phyloP scores from a whole-genome alignment of 2,113 vertebrate species.

The Condylura cristata region DNA sequence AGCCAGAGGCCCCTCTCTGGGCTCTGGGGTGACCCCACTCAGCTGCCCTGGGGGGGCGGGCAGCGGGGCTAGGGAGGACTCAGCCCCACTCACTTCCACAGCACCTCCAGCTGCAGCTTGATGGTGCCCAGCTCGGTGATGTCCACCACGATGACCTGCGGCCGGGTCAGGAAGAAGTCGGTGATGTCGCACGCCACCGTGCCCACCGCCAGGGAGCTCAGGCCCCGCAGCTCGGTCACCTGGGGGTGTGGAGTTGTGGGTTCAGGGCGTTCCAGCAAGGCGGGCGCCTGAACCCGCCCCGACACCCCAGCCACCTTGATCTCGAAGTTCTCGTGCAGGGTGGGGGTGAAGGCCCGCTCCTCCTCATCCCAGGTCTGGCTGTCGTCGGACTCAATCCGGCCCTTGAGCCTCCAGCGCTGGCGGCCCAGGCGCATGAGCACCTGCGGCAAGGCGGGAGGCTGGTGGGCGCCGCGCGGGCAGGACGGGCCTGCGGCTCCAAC shows the following conservation, averaged over 20 bases:
- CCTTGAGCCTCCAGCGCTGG: conserved; percentile 95
- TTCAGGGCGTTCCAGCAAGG: not conserved
- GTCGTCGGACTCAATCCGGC: conserved; percentile 94
- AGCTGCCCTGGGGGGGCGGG: not conserved
- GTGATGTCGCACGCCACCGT: conserved; percentile 91
- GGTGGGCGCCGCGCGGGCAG: not conserved
- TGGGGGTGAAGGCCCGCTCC: conserved; percentile 93
- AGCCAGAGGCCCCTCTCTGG: not conserved
- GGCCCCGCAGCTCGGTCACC: conserved; percentile 94
- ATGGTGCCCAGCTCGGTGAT: conserved; percentile 97
- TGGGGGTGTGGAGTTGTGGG: conserved; percentile 68
- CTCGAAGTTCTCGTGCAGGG: conserved; percentile 93
- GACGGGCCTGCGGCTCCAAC: not conserved
- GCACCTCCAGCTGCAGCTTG: conserved; percentile 95
- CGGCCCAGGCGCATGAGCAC: conserved; percentile 93
- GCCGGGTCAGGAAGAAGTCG: conserved; percentile 92
- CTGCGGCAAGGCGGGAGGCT: conserved; percentile 74
- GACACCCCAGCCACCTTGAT: conserved; percentile 90
- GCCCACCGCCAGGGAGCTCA: conserved; percentile 93
- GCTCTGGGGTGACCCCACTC: too few relatives aligned
- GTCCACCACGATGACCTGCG: conserved; percentile 94
- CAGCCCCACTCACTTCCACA: conserved; percentile 92
- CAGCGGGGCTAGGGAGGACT: accelerated
- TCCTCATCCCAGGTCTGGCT: conserved; percentile 96
- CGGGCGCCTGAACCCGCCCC: accelerated